A percentile compares a stretch with the other conserved stretches of the same genome.
Evolutionary conservation across 2,797 vertebrate genomes (phyloP).

Genomic region (Sebastes reedi): DNA sequence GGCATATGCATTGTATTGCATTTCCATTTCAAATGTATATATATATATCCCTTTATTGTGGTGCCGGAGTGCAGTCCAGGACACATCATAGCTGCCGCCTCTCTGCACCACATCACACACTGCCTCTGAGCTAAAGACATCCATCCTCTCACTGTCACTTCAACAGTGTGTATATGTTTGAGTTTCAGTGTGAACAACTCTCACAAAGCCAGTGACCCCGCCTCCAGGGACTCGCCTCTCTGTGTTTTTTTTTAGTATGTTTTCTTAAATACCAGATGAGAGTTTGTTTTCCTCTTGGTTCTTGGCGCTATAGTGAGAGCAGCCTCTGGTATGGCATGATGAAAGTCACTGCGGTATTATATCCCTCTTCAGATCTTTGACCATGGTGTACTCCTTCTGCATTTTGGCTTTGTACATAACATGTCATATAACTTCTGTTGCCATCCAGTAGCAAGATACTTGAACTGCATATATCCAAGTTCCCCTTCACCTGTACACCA

Average conservation of each 20-base stretch:
- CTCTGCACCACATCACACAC: neutral
- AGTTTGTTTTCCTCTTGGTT: neutral
- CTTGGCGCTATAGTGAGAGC: neutral
- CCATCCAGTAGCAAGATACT: neutral
- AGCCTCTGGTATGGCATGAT: neutral
- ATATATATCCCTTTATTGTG: neutral
- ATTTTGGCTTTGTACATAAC: neutral
- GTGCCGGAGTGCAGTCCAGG: neutral
- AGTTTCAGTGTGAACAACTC: neutral
- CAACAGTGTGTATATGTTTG: neutral
- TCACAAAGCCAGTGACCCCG: neutral
- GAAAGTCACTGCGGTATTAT: neutral
- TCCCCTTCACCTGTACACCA: neutral
- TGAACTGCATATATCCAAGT: neutral
- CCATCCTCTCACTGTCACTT: neutral
- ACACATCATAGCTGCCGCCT: neutral
- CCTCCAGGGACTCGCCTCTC: neutral
- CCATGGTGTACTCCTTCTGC: neutral
- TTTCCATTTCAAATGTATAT: neutral
- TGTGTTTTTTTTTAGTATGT: neutral
- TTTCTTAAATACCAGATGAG: neutral
- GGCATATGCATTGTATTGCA: neutral
- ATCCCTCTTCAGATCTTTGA: neutral
- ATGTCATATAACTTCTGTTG: neutral
- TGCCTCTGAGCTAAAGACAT: neutral